These are phyloP conservation scores for Ennomos fuscantarius DNA, from an alignment of 2,888 invertebrate species.

Conservation along the genomic window DNA sequence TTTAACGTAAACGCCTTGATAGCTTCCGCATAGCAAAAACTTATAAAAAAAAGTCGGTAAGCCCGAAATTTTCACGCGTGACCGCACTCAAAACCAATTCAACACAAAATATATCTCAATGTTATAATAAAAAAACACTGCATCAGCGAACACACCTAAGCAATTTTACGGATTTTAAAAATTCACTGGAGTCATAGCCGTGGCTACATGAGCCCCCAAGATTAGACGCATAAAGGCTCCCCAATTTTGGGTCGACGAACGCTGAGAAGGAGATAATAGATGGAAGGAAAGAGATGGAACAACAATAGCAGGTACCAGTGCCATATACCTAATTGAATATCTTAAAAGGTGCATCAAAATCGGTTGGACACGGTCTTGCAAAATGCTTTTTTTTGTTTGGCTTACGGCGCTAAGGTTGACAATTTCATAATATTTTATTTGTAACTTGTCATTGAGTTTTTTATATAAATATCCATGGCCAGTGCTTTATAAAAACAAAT, in stretches of 20 bases:
- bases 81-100: constrained; percentile 12
- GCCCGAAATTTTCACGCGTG: constrained; percentile 17
- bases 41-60: constrained; percentile 1
- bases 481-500: too few relatives aligned
- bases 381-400: constrained; percentile 30
- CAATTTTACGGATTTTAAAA: constrained; percentile 33
- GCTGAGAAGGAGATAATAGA: constrained; percentile 28
- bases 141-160: constrained; percentile 14
- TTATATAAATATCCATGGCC: constrained; percentile 8
- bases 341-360: constrained; percentile 35
- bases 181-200: constrained; percentile 10
- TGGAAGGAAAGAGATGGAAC: constrained; percentile 43
- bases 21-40: neutral
- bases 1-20: too few relatives aligned
- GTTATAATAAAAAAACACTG: constrained; percentile 14
- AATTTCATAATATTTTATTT: constrained; percentile 20
- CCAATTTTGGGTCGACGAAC: constrained; percentile 43
- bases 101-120: constrained; percentile 6
- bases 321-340: constrained; percentile 39
- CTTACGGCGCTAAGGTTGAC: constrained; percentile 23
- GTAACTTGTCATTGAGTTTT: constrained; percentile 20
- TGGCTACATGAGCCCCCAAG: constrained; percentile 22
- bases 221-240: constrained; percentile 19
- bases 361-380: constrained; percentile 33
- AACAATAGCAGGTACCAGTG: constrained; percentile 68